Conservation (phyloP, 2,888 invertebrate genomes). For the Limnephilus rhombicus region DNA sequence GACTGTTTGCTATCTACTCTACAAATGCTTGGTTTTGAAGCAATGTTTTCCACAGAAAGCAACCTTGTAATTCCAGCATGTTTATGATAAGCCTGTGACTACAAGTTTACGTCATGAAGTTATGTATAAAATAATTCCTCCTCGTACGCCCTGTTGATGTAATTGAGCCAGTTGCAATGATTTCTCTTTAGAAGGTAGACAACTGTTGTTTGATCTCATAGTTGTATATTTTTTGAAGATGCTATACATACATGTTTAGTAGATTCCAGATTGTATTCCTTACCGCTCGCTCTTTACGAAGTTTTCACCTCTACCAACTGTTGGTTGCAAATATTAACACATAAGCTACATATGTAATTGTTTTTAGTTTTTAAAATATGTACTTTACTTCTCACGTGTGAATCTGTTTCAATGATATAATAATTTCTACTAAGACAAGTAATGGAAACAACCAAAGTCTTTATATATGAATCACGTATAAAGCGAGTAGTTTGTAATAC, state of each 20-base stretch:
- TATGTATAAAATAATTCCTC: conserved; percentile 17
- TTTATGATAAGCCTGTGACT: not conserved
- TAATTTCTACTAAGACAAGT: conserved; percentile 59
- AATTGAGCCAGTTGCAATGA: conserved; percentile 42
- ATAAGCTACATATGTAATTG: conserved; percentile 26
- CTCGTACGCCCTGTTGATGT: conserved; percentile 8
- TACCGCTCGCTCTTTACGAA: conserved; percentile 52
- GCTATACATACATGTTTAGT: conserved; percentile 61
- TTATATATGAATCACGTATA: conserved; percentile 60
- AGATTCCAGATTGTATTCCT: conserved; percentile 60
- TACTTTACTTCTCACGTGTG: conserved; percentile 52
- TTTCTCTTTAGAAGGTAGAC: conserved; percentile 56
- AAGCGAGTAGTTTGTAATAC: conserved; percentile 61
- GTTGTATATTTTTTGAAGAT: conserved; percentile 65
- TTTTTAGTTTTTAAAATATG: conserved; percentile 29
- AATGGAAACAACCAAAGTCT: conserved; percentile 51
- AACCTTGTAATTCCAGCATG: conserved; percentile 21
- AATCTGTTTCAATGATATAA: conserved; percentile 54
- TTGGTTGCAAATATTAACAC: conserved; percentile 22
- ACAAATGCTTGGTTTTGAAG: not conserved
- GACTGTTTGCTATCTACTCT: not conserved
- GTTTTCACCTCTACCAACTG: conserved; percentile 43
- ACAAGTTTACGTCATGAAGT: not conserved
- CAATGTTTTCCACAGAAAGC: not conserved
- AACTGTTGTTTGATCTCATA: conserved; percentile 64